Percentiles rank a stretch among this genome's conserved stretches.
phyloP scores from a whole-genome alignment of 2,888 invertebrate genomes.

The Diaperis boleti region DNA sequence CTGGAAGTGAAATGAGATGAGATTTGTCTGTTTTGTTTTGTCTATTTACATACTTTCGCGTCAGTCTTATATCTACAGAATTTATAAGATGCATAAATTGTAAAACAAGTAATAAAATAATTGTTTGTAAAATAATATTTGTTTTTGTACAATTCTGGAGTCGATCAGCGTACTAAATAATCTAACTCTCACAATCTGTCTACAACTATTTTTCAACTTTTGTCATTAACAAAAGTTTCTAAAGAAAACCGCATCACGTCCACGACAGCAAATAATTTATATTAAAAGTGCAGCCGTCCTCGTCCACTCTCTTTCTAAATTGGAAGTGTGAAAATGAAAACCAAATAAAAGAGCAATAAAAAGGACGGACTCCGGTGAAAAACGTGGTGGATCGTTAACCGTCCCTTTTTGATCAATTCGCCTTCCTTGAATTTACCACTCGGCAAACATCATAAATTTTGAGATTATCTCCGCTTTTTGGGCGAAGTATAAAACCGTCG shows the following conservation, averaged over 20 bases:
- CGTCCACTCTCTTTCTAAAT: background rate
- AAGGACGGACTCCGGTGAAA: slow-evolving; percentile 20
- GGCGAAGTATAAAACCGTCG: slow-evolving; percentile 1
- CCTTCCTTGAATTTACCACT: slow-evolving; percentile 28
- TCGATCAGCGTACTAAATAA: background rate
- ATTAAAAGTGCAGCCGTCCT: background rate
- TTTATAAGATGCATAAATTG: no score
- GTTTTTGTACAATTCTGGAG: no score
- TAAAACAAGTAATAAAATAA: no score
- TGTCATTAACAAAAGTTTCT: background rate
- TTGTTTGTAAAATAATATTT: no score
- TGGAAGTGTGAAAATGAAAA: slow-evolving; percentile 28
- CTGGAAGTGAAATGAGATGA: no score
- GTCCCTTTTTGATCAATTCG: slow-evolving; percentile 30
- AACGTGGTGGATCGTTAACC: slow-evolving; percentile 27
- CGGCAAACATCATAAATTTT: slow-evolving; percentile 31
- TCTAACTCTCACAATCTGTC: background rate
- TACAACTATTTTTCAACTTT: background rate
- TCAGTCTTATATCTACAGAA: no score
- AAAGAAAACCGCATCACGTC: background rate
- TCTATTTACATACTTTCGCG: no score
- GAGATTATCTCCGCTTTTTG: slow-evolving; percentile 25
- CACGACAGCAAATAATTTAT: background rate
- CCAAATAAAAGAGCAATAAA: slow-evolving; percentile 26
- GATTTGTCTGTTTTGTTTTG: no score